These are phyloP conservation scores for Myripristis jacobus DNA, from an alignment of 2,797 vertebrate species.

Conservation along the genomic window DNA sequence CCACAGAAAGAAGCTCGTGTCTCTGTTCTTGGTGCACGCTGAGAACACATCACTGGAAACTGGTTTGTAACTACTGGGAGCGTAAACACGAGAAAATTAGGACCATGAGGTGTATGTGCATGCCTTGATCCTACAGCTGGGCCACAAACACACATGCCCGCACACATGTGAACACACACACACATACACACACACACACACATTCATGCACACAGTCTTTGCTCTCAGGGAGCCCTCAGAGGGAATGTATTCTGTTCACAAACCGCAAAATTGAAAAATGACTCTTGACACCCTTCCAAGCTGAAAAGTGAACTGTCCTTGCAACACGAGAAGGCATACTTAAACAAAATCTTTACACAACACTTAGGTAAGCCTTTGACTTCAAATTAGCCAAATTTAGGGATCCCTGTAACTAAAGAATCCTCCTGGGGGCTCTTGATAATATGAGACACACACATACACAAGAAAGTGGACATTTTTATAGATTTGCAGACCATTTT, in stretches of 20 bases:
- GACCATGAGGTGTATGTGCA: slow-evolving; percentile 44
- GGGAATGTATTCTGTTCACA: slow-evolving; percentile 76
- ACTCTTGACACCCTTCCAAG: slow-evolving; percentile 70
- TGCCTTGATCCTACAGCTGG: slow-evolving; percentile 23
- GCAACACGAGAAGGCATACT: slow-evolving; percentile 65
- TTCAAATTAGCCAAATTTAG: slow-evolving; percentile 57
- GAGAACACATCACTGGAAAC: slow-evolving; percentile 61
- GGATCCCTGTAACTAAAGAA: slow-evolving; percentile 44
- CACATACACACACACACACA: not conserved
- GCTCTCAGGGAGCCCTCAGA: slow-evolving; percentile 54
- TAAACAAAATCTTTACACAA: slow-evolving; percentile 52
- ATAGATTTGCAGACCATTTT: not conserved
- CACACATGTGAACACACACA: too few species aligned
- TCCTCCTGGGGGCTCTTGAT: slow-evolving; percentile 9
- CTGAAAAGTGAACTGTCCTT: slow-evolving; percentile 59
- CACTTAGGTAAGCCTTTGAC: slow-evolving; percentile 50
- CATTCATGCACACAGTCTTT: slow-evolving; percentile 40
- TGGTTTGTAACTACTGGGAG: slow-evolving; percentile 53
- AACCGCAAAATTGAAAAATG: slow-evolving; percentile 81
- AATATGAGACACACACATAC: slow-evolving; percentile 5
- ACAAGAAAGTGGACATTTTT: not conserved
- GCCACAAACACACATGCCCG: slow-evolving; percentile 27
- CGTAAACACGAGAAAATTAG: slow-evolving; percentile 70
- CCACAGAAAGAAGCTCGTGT: slow-evolving; percentile 25
- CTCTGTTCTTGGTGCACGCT: slow-evolving; percentile 49